Conservation (phyloP, 2,888 invertebrate genomes). For the Polyommatus iphigenia region DNA sequence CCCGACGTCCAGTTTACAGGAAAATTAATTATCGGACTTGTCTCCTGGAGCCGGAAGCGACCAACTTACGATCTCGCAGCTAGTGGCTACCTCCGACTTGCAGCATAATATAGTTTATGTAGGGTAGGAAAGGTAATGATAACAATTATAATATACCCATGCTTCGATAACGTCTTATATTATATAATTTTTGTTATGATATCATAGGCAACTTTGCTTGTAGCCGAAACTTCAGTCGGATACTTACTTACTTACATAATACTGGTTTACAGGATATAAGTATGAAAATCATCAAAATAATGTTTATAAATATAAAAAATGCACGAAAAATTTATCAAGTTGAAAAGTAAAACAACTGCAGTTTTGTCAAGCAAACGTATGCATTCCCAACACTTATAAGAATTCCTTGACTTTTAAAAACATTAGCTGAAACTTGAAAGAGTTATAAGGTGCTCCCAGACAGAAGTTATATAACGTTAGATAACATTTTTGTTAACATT, state of each 20-base stretch:
- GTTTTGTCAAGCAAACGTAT: not conserved
- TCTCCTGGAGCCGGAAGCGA: not conserved
- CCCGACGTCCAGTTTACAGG: slow-evolving; percentile 9
- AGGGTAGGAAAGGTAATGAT: not conserved
- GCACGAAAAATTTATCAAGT: not conserved
- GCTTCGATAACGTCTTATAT: too few relatives aligned
- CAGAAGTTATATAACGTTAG: too few relatives aligned
- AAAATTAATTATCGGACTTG: slow-evolving; percentile 17
- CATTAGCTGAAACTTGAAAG: not conserved
- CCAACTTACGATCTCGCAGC: not conserved
- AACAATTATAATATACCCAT: not conserved
- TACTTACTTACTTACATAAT: too few relatives aligned
- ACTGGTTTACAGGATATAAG: too few relatives aligned
- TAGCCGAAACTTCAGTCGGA: too few relatives aligned
- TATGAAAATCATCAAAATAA: not conserved
- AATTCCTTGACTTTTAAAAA: not conserved
- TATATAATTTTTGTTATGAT: too few relatives aligned
- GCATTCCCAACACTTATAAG: not conserved
- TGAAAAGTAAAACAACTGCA: not conserved
- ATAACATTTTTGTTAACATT: too few relatives aligned
- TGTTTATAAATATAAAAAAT: not conserved
- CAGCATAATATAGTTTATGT: not conserved
- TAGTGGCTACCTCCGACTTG: not conserved
- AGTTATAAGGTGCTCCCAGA: too few relatives aligned
- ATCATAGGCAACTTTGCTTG: too few relatives aligned